Percentiles rank a stretch among this genome's conserved stretches.
These are phyloP conservation scores for Trachops cirrhosus DNA, from an alignment of 2,797 vertebrate genomes.

Conservation along the genomic window DNA sequence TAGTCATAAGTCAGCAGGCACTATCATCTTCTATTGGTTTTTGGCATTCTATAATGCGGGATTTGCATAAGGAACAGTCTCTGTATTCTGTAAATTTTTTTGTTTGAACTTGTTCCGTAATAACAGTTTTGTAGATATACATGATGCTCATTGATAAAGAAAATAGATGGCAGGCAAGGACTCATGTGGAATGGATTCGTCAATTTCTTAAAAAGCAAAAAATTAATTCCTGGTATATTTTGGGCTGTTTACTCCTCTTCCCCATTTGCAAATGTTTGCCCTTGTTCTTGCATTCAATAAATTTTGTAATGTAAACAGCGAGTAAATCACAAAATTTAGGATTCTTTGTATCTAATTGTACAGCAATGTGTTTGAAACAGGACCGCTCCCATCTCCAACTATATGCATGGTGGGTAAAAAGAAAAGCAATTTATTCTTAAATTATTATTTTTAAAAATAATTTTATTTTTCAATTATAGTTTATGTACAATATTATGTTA, in stretches of 20 bases:
- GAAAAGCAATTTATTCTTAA: background rate
- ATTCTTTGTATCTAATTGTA: background rate
- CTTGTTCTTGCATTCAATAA: background rate
- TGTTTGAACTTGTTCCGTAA: background rate
- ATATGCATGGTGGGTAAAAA: background rate
- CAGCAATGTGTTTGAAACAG: background rate
- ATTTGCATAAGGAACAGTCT: background rate
- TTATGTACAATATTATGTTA: background rate
- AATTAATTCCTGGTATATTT: background rate
- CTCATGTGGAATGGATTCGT: background rate
- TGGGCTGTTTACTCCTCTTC: background rate
- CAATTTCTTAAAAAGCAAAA: conserved; percentile 27
- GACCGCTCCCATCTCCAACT: background rate
- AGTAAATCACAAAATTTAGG: conserved; percentile 23
- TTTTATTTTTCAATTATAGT: background rate
- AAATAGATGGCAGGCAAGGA: background rate
- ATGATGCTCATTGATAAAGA: background rate
- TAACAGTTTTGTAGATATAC: background rate
- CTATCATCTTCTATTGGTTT: background rate
- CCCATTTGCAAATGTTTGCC: background rate
- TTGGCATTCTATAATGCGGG: background rate
- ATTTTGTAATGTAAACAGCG: background rate
- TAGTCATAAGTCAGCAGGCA: background rate
- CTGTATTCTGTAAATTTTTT: background rate
- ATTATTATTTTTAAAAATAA: background rate